A percentile compares a stretch with the other conserved stretches of the same genome.
Conservation (phyloP, 2,797 vertebrate genomes). For the Brachyrhaphis roseni region DNA sequence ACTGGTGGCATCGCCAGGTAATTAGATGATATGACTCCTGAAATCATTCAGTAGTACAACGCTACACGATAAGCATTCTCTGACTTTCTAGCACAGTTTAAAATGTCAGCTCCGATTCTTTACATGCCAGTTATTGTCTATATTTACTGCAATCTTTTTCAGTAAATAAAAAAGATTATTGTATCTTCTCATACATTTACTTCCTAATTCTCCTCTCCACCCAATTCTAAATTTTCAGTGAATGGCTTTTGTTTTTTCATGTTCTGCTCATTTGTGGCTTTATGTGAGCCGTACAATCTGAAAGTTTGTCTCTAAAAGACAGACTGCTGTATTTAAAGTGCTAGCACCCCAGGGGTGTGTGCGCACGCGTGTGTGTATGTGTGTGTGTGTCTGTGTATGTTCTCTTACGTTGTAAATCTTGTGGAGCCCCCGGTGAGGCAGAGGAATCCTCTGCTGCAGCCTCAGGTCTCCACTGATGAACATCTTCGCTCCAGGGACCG, state of each 20-base stretch:
- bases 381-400: neutral
- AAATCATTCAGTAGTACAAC: neutral
- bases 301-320: neutral
- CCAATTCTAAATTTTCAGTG: neutral
- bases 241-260: neutral
- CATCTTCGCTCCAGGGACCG: constrained; percentile 87
- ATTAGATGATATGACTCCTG: neutral
- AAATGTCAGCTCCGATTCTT: neutral
- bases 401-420: constrained; percentile 88
- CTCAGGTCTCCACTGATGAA: constrained; percentile 89
- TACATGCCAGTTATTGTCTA: neutral
- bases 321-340: too few species aligned
- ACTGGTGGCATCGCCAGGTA: neutral
- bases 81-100: neutral
- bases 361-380: too few species aligned
- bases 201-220: too few species aligned
- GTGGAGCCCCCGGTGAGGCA: constrained; percentile 86
- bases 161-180: too few species aligned
- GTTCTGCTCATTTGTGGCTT: neutral
- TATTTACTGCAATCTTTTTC: neutral
- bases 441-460: constrained; percentile 87
- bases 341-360: too few species aligned
- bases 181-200: neutral
- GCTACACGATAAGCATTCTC: neutral
- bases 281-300: neutral